These are phyloP conservation scores for Spatulosminthurus flaviceps DNA, from an alignment of 2,888 invertebrate genomes.

Conservation along the genomic window DNA sequence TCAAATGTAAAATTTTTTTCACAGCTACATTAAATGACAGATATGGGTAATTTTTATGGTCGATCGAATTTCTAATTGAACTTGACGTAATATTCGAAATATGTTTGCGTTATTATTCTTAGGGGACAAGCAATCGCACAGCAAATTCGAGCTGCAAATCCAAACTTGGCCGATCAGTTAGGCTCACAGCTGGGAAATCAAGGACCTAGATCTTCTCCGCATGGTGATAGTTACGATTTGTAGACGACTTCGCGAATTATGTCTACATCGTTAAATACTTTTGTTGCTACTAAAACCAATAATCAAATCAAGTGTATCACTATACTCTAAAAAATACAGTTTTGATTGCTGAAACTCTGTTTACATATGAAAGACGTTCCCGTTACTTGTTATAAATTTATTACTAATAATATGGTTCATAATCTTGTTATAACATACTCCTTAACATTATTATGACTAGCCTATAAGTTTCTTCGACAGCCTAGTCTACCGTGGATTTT, in stretches of 20 bases:
- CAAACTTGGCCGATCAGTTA: slow-evolving; percentile 82
- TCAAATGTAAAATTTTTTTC: slow-evolving; percentile 57
- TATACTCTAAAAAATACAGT: too few relatives aligned
- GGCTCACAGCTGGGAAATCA: slow-evolving; percentile 67
- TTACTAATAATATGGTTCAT: too few relatives aligned
- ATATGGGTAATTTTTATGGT: too few relatives aligned
- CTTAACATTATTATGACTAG: too few relatives aligned
- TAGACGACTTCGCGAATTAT: background rate
- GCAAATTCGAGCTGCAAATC: slow-evolving; percentile 83
- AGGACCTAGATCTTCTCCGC: slow-evolving; percentile 50
- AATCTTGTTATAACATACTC: too few relatives aligned
- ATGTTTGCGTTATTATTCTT: slow-evolving; percentile 65
- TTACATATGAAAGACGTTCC: too few relatives aligned
- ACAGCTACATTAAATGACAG: too few relatives aligned
- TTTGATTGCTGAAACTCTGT: too few relatives aligned
- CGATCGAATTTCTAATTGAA: too few relatives aligned
- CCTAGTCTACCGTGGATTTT: background rate
- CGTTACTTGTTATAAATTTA: too few relatives aligned
- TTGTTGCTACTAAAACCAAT: background rate
- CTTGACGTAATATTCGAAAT: too few relatives aligned
- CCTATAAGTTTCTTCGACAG: background rate
- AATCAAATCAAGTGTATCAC: background rate
- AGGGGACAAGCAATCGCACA: slow-evolving; percentile 83
- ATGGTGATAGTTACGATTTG: slow-evolving; percentile 57
- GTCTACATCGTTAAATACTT: background rate